Base-by-base conservation (phyloP, 2,113 vertebrate species). In the Malurus elegans region DNA sequence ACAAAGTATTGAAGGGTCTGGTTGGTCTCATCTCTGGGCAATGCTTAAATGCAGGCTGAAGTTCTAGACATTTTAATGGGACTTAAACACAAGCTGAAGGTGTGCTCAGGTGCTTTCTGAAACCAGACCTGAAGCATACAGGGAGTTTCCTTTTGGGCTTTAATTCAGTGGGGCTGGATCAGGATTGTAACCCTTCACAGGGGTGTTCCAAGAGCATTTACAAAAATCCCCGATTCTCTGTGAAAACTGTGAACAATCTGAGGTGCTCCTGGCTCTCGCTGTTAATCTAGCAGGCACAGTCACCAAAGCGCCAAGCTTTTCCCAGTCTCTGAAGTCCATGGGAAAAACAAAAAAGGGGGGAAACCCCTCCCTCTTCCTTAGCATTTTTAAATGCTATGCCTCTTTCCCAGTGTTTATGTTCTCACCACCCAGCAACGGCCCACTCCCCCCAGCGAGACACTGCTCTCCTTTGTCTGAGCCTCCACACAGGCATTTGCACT, bases 381-480 rank as follows among this genome's bases (percentile, higher is more conserved):
- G 24, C 1, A 2, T 44, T 66, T 88, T 70, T 29, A 62, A 90
- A 58, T 62, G 36, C 17, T 2, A 1, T 65, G 58, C 50, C 69
- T 91, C 78, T 65, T 84, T 65, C 74, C 81, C 51, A 28, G 54
- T 13, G 17, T 90, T 96, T 87, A 48, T 61, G 36, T 93, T 96
- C 76, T 54, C 76, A 75, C 82, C 13, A 5, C 60, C 14, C 57
- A 86, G 10, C 4, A 10, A 65, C 0, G 1, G 44, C 57, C 34
- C 2, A 1, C 53, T 89, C 31, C 65, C n/a, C 79, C 8, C 47
- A 28, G 70, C 0, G 0, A 93, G 90, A 74, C 86, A n/a, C 56
- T 75, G 83, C 61, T 44, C 15, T 45, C 88, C 88, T 93, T 91
- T 95, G 95, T 95, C 60, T 86, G 79, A 74, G 11, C 10, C 10